Evolutionary conservation across 2,797 vertebrate species (phyloP).

Genomic region (Lepus townsendii): DNA sequence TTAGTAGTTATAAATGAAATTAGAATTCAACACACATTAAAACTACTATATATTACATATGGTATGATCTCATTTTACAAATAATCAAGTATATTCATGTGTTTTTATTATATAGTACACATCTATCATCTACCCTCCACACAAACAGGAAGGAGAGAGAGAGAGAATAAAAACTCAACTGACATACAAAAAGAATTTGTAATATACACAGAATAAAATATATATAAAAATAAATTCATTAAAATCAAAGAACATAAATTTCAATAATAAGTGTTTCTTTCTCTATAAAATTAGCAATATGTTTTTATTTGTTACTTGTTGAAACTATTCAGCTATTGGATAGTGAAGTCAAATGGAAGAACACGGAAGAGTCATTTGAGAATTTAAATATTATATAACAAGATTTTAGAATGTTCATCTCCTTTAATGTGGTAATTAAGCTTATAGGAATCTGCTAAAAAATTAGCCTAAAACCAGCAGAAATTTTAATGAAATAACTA

Average conservation of each 20-base stretch:
- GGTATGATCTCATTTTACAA: not conserved
- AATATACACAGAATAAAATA: not conserved
- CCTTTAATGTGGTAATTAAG: not conserved
- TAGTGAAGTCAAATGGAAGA: not conserved
- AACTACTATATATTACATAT: not conserved
- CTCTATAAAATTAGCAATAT: not conserved
- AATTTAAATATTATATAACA: not conserved
- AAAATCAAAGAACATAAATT: not conserved
- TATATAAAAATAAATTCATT: not conserved
- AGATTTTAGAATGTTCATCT: not conserved
- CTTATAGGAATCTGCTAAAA: not conserved
- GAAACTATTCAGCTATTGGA: not conserved
- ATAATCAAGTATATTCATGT: not conserved
- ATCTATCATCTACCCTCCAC: not conserved
- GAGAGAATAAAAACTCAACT: not conserved
- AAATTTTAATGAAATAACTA: not conserved
- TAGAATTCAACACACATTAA: not conserved
- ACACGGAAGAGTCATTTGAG: not conserved
- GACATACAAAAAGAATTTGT: not conserved
- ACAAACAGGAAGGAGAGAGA: not conserved
- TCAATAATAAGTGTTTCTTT: not conserved
- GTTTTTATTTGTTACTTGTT: not conserved
- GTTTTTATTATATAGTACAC: not conserved
- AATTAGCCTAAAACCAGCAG: conserved; percentile 42
- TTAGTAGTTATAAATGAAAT: not conserved